These are phyloP conservation scores for Steinernema khuongi DNA, from an alignment of 1,140 invertebrate species.

Conservation along the genomic window DNA sequence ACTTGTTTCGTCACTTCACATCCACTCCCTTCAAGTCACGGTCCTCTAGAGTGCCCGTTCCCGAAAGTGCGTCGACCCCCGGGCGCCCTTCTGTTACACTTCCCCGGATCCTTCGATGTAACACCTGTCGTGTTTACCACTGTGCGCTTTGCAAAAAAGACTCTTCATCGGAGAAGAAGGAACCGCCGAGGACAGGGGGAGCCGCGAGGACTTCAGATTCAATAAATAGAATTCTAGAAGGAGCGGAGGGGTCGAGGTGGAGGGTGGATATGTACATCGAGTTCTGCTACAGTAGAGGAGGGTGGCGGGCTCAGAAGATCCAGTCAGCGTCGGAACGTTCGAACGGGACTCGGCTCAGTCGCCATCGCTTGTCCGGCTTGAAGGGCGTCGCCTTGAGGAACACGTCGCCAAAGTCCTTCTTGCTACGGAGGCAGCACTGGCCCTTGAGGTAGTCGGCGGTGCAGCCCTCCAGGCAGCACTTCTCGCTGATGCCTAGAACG, in stretches of 20 bases:
- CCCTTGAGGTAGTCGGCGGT: neutral
- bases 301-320: neutral
- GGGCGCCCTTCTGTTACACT: too few species aligned
- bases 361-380: slow-evolving; percentile 3
- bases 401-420: neutral
- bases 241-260: neutral
- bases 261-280: slow-evolving; percentile 2
- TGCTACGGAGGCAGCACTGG: slow-evolving; percentile 5
- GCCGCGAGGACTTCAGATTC: too few species aligned
- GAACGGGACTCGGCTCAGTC: neutral
- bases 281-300: neutral
- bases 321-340: neutral
- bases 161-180: too few species aligned
- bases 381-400: neutral
- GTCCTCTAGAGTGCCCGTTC: too few species aligned
- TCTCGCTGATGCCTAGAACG: slow-evolving; percentile 9
- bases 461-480: neutral
- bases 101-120: too few species aligned
- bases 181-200: too few species aligned
- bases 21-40: too few species aligned
- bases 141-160: too few species aligned
- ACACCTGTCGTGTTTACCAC: too few species aligned
- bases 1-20: too few species aligned
- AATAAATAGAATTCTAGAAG: neutral
- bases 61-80: too few species aligned